Evolutionary conservation across 37 sponge, comb jelly and placozoan genomes (phyloP).

Genomic region (Amphimedon queenslandica): DNA sequence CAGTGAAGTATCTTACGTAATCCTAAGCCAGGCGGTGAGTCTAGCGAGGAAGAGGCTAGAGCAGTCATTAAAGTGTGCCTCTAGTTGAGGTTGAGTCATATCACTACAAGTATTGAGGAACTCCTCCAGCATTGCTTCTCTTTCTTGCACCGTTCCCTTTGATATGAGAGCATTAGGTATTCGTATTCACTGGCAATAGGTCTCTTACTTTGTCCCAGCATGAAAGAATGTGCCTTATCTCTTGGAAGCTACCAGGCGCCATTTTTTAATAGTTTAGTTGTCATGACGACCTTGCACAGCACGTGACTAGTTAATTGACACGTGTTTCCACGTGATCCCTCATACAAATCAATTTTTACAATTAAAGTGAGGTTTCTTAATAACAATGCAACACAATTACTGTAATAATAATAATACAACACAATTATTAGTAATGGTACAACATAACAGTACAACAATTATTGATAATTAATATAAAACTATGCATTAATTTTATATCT

Average conservation of each 20-base stretch:
- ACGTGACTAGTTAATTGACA: too few relatives aligned
- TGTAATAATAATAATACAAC: too few relatives aligned
- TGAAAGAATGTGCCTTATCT: slow-evolving; percentile 30
- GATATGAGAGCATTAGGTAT: not conserved
- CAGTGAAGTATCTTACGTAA: slow-evolving; percentile 73
- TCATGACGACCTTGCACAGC: too few relatives aligned
- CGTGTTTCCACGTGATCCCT: too few relatives aligned
- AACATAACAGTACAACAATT: too few relatives aligned
- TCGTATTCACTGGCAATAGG: not conserved
- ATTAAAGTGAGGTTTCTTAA: too few relatives aligned
- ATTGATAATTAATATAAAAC: too few relatives aligned
- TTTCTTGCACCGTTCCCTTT: slow-evolving; percentile 60
- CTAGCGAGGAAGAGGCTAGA: slow-evolving; percentile 95
- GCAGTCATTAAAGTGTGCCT: slow-evolving; percentile 86
- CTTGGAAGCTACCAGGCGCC: slow-evolving; percentile 33
- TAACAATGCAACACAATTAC: too few relatives aligned
- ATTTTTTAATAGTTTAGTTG: too few relatives aligned
- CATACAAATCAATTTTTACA: too few relatives aligned
- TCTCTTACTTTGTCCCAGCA: slow-evolving; percentile 79
- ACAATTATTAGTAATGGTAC: too few relatives aligned
- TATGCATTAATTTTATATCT: too few relatives aligned
- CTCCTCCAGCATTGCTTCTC: slow-evolving; percentile 69
- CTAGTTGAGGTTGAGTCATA: slow-evolving; percentile 90
- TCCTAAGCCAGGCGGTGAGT: slow-evolving; percentile 91
- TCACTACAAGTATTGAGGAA: slow-evolving; percentile 71